Percentiles rank a stretch among this genome's conserved stretches.
phyloP scores from a whole-genome alignment of 2,797 vertebrate species.

The Tapirus indicus region DNA sequence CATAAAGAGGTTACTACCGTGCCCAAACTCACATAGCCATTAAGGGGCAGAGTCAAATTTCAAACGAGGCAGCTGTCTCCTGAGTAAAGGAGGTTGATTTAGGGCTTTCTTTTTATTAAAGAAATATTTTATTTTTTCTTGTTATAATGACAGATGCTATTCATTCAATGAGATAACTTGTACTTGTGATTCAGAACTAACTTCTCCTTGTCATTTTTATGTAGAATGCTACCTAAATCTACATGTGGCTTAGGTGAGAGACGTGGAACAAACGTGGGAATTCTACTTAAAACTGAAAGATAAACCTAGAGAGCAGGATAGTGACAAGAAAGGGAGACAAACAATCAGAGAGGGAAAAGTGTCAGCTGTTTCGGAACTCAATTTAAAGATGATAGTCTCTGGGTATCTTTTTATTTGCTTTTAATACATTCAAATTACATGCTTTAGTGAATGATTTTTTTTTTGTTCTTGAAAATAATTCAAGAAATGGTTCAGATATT shows the following conservation, averaged over 20 bases:
- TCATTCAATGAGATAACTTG: not conserved
- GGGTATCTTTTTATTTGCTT: not conserved
- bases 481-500: not conserved
- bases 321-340: not conserved
- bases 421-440: not conserved
- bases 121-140: not conserved
- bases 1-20: not conserved
- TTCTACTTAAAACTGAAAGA: constrained; percentile 18
- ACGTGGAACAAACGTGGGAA: not conserved
- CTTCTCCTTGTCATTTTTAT: not conserved
- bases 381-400: not conserved
- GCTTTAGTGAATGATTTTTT: not conserved
- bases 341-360: not conserved
- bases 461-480: not conserved
- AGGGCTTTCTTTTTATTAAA: not conserved
- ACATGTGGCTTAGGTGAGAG: not conserved
- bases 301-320: not conserved
- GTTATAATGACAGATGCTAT: not conserved
- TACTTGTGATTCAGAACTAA: not conserved
- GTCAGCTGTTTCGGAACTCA: not conserved
- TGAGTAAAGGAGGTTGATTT: not conserved
- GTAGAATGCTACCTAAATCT: not conserved
- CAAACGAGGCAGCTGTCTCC: not conserved
- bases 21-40: not conserved
- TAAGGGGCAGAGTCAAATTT: not conserved